Conservation (phyloP, 2,797 vertebrate species). For the Sorex maritimensis region DNA sequence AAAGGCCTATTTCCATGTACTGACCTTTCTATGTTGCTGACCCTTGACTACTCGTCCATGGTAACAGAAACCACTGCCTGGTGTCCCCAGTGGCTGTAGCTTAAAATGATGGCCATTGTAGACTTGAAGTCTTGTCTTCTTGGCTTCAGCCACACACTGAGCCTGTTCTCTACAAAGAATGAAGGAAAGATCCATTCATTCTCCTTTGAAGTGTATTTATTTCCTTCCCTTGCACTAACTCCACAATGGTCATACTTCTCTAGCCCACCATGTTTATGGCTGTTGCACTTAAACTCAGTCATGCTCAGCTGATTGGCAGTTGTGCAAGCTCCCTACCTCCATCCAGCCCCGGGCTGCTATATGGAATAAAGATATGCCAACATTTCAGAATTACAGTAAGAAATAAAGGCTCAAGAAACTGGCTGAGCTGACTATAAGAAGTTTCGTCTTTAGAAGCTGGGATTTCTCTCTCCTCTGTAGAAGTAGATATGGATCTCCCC, state of each 20-base stretch:
- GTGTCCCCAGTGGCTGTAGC: background rate
- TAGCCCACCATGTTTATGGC: background rate
- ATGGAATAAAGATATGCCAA: background rate
- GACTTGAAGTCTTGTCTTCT: background rate
- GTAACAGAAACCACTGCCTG: background rate
- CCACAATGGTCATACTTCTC: background rate
- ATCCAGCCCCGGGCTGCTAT: no score
- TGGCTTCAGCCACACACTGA: background rate
- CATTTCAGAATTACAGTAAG: background rate
- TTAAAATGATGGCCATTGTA: background rate
- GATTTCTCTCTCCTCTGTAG: background rate
- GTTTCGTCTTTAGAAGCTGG: background rate
- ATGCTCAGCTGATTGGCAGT: background rate
- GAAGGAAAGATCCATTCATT: background rate
- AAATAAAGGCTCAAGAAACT: background rate
- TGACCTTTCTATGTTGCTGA: background rate
- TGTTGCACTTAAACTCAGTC: no score
- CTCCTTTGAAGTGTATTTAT: background rate
- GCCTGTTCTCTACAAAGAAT: background rate
- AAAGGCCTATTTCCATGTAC: background rate
- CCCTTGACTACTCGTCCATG: background rate
- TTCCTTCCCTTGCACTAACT: background rate
- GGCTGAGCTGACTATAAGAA: background rate
- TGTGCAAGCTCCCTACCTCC: background rate
- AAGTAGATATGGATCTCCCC: background rate